Conservation (phyloP, 2,113 vertebrate species). For the Pseudolaguvia tuberculata region DNA sequence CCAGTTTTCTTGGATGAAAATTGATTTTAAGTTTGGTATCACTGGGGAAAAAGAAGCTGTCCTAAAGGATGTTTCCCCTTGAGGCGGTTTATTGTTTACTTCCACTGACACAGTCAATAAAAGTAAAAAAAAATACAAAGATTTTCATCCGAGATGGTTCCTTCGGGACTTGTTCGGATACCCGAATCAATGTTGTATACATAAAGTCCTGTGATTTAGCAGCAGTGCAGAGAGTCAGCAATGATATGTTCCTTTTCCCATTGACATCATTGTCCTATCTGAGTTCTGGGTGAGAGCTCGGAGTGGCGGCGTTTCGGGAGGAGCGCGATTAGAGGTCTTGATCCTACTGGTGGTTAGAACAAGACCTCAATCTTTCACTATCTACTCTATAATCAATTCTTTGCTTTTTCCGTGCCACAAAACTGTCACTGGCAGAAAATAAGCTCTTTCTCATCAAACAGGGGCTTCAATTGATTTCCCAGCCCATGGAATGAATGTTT, state of each 20-base stretch:
- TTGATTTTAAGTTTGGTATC: slow-evolving; percentile 40
- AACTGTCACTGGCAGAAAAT: slow-evolving; percentile 95
- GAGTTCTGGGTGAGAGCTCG: background rate
- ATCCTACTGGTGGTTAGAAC: slow-evolving; percentile 88
- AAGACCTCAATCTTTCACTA: slow-evolving; percentile 99
- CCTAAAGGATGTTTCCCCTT: slow-evolving; percentile 21
- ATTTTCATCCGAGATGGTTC: slow-evolving; percentile 16
- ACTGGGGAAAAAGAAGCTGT: slow-evolving; percentile 24
- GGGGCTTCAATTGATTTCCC: slow-evolving; percentile 93
- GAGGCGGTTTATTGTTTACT: slow-evolving; percentile 18
- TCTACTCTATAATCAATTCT: slow-evolving; percentile 96
- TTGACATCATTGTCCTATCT: background rate
- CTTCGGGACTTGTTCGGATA: background rate
- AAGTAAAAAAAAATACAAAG: background rate
- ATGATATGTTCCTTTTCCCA: slow-evolving; percentile 21
- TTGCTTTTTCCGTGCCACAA: slow-evolving; percentile 85
- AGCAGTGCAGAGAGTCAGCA: background rate
- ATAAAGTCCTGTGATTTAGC: slow-evolving; percentile 13
- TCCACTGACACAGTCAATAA: slow-evolving; percentile 2
- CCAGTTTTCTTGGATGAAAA: slow-evolving; percentile 10
- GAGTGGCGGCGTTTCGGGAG: slow-evolving; percentile 63
- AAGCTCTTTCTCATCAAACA: slow-evolving; percentile 76
- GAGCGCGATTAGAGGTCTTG: slow-evolving; percentile 89
- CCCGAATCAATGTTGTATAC: background rate
- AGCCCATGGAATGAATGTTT: slow-evolving; percentile 72